Evolutionary conservation across 2,113 vertebrate species (phyloP).

Genomic region (Tyto alba): DNA sequence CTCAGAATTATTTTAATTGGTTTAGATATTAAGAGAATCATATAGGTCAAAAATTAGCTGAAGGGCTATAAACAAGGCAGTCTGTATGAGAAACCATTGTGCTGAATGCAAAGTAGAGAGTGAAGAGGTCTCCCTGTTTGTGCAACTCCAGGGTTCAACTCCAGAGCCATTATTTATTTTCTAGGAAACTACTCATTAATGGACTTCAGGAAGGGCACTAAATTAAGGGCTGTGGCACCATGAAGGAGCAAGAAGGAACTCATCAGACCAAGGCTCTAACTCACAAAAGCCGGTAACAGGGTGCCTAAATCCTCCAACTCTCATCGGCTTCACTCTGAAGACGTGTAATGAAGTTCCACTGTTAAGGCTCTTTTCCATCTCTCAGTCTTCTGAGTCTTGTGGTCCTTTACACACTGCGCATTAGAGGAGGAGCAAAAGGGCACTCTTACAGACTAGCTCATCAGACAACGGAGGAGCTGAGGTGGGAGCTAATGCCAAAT

Average conservation of each 20-base stretch:
- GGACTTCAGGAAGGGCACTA: neutral
- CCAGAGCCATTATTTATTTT: neutral
- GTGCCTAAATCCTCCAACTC: neutral
- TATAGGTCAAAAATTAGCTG: slow-evolving; percentile 10
- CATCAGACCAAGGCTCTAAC: neutral
- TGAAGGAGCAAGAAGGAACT: neutral
- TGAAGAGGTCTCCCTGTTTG: neutral
- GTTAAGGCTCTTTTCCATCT: neutral
- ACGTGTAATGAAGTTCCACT: neutral
- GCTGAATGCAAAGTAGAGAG: neutral
- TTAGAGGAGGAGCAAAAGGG: neutral
- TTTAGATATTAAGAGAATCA: slow-evolving; percentile 12
- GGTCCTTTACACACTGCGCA: rapidly evolving
- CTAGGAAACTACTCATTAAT: neutral
- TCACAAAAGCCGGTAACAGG: neutral
- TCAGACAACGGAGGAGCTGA: neutral
- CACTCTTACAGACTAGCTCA: neutral
- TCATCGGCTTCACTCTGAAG: neutral
- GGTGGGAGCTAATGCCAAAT: neutral
- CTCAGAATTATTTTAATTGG: slow-evolving; percentile 4
- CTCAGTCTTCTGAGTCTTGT: neutral
- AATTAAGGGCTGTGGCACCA: neutral
- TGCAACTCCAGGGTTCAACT: neutral
- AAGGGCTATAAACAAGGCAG: neutral
- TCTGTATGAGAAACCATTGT: neutral